Evolutionary conservation across 2,888 invertebrate species (phyloP).

Genomic region (Oxyscelio sp.): DNA sequence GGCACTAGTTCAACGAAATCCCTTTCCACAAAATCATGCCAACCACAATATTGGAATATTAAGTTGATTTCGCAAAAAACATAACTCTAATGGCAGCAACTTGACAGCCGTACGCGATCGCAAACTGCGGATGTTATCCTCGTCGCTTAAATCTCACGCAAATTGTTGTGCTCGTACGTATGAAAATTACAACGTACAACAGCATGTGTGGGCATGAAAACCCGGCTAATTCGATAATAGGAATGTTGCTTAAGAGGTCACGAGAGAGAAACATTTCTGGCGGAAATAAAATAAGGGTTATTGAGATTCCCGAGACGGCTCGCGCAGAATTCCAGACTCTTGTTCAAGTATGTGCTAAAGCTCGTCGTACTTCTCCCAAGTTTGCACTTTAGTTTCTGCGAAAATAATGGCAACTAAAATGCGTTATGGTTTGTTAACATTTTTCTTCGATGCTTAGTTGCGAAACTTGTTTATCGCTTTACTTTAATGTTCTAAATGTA

Average conservation of each 20-base stretch:
- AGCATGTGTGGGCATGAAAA: constrained; percentile 3
- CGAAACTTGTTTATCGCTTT: too few species aligned
- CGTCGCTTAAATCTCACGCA: constrained; percentile 25
- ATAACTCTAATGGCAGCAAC: not conserved
- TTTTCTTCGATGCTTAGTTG: too few species aligned
- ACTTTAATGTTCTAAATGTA: too few species aligned
- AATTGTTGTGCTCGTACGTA: constrained; percentile 8
- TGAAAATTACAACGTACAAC: constrained; percentile 4
- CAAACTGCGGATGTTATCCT: not conserved
- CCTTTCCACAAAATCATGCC: too few species aligned
- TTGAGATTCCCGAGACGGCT: constrained; percentile 55
- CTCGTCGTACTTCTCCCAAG: constrained; percentile 82
- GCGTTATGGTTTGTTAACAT: constrained; percentile 79
- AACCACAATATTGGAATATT: too few species aligned
- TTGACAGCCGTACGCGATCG: not conserved
- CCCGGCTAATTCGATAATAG: constrained; percentile 43
- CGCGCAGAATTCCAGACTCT: constrained; percentile 73
- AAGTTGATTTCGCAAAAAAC: too few species aligned
- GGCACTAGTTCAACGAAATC: not conserved
- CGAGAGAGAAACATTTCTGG: constrained; percentile 2
- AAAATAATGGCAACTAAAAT: constrained; percentile 82
- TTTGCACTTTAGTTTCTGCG: constrained; percentile 77
- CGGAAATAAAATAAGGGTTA: constrained; percentile 56
- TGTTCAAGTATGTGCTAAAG: constrained; percentile 84
- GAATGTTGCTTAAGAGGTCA: constrained; percentile 23